Conservation (phyloP, 2,888 invertebrate genomes). For the Gnatocerus cornutus region DNA sequence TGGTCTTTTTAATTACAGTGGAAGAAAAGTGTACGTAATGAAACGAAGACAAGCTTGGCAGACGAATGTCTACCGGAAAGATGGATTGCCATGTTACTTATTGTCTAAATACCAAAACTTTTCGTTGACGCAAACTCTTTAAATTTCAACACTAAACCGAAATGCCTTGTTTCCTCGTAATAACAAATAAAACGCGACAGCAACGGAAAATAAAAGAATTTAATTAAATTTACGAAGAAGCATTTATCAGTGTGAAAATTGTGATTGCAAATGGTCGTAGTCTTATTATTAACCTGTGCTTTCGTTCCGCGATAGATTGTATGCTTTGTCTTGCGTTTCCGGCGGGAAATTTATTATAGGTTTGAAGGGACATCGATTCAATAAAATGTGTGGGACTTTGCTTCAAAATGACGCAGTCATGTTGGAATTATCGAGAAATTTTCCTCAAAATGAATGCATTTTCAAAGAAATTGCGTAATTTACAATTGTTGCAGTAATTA, state of each 20-base stretch:
- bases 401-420: constrained; percentile 25
- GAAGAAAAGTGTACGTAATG: constrained; percentile 63
- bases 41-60: constrained; percentile 60
- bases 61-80: constrained; percentile 62
- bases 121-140: constrained; percentile 52
- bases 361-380: constrained; percentile 28
- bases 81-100: constrained; percentile 65
- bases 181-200: constrained; percentile 52
- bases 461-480: neutral
- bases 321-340: constrained; percentile 35
- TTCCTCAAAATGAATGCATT: neutral
- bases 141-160: constrained; percentile 50
- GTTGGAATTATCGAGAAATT: neutral
- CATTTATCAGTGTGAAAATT: constrained; percentile 51
- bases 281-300: constrained; percentile 42
- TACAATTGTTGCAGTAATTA: neutral
- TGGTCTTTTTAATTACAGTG: constrained; percentile 64
- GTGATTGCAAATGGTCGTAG: constrained; percentile 47
- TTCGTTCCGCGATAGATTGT: constrained; percentile 41
- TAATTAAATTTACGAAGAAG: constrained; percentile 52
- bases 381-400: constrained; percentile 12
- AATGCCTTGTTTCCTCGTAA: constrained; percentile 54
- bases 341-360: constrained; percentile 41
- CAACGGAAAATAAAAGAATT: constrained; percentile 51
- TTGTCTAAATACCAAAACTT: constrained; percentile 62